Percentiles rank a stretch among this genome's conserved stretches.
Evolutionary conservation across 2,797 vertebrate species (phyloP).

Genomic region (Hephaestus fuliginosus): DNA sequence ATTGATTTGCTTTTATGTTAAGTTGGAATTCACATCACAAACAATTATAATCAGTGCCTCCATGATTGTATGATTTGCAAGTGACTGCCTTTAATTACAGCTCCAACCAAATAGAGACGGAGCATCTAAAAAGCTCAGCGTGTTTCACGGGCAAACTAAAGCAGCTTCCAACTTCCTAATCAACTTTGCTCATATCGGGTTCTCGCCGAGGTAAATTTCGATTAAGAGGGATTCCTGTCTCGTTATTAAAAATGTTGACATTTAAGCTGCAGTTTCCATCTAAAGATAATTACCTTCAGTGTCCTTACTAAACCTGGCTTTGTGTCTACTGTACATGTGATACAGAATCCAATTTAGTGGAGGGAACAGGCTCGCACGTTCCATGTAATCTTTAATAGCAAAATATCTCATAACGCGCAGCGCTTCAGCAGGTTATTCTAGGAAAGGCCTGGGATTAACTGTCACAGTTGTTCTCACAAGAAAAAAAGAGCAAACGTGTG

Average conservation of each 20-base stretch:
- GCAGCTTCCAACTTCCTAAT: conserved; percentile 38
- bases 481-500: conserved; percentile 35
- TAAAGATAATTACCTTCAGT: conserved; percentile 59
- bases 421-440: conserved; percentile 48
- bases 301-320: conserved; percentile 48
- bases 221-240: conserved; percentile 23
- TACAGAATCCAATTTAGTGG: conserved; percentile 58
- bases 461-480: conserved; percentile 59
- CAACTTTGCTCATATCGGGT: conserved; percentile 42
- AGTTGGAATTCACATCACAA: conserved; percentile 62
- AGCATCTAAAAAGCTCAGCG: conserved; percentile 35
- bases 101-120: conserved; percentile 49
- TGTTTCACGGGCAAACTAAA: conserved; percentile 44
- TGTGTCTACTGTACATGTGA: conserved; percentile 28
- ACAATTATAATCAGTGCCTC: conserved; percentile 55
- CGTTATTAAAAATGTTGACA: conserved; percentile 67
- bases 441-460: conserved; percentile 56
- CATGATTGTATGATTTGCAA: conserved; percentile 65
- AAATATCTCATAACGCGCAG: conserved; percentile 40
- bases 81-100: conserved; percentile 66
- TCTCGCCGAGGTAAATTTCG: conserved; percentile 33
- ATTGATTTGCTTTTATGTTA: conserved; percentile 58
- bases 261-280: conserved; percentile 49
- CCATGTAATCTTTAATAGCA: conserved; percentile 62
- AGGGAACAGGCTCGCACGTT: conserved; percentile 30